Evolutionary conservation across 1,140 invertebrate species (phyloP), one percentile per base, ranked within the genome.

Genomic region (Drosophila auraria): DNA sequence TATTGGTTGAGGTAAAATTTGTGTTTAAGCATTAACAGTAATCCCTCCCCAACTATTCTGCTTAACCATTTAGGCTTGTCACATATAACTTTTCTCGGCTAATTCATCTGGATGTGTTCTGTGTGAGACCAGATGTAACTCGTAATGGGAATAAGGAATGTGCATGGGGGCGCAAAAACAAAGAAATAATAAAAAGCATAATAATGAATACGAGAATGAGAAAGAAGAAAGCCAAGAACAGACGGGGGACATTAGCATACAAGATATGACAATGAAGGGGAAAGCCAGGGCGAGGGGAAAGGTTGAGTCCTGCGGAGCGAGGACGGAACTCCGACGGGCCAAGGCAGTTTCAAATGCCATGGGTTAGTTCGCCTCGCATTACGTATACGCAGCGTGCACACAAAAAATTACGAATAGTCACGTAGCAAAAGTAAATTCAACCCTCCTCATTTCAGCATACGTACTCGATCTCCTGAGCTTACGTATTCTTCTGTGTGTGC

Each of bases 401-500:
- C 53, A 71, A 72, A 83, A 83, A 84, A 83, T 83, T 77, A 72
- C 82, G 72, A 76, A 77, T 72, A 83, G 82, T 80, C 82, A 83
- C 82, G 82, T 83, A 83, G 81, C 63, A 56, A 80, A 83, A 80
- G 62, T 79, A 83, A 83, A 83, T 83, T 65, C 66, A 80, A 74
- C 64, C 71, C 63, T 65, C 62, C 71, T 53, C 73, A 56, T 69
- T 57, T 33, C 40, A 30, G 17, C n/a, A 27, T 44, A 40, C 23
- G 33, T 47, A 44, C 47, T 38, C 38, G 30, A 33, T 30, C n/a
- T 71, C 53, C 53, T 8, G 53, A 33, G 12, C 7, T 9, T 15
- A 56, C 53, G 23, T 68, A 50, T 17, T 53, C 49, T 47, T 30
- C 17, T 44, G 40, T 71, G 63, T 71, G 64, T 71, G 68, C 68